Base-by-base conservation (phyloP, 2,888 invertebrate species). In the Flexamia atlantica region DNA sequence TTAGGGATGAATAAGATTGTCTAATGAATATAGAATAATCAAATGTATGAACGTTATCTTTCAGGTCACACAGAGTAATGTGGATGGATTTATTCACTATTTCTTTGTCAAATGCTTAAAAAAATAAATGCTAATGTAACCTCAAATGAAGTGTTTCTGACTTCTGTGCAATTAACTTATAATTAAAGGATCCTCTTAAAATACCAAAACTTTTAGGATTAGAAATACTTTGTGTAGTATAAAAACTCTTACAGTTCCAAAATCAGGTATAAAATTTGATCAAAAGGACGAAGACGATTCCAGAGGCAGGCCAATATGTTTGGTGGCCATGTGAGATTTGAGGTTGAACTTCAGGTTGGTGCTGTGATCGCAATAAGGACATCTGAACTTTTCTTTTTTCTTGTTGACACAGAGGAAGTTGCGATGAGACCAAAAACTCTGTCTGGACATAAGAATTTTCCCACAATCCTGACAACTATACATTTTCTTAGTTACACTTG, bases 271-370 rank as follows among this genome's bases (percentile, higher is more conserved):
- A 12, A 46, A 17, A 17, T 17, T 9, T 2, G n/a, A 46, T 17
- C 17, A 46, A 46, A 46, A 3, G 23, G 23, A 23, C 23, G 12
- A 23, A 7, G 20, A 12, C 4, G 57, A 23, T 57, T 0, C 17
- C 30, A 28, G 14, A 2, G 17, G 14, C 14, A 28, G 7, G 2
- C 12, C 28, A 28, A 30, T 1, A 40, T 81, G 81, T 23, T 68
- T 36, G 23, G 46, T 70, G 17, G 20, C 30, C 23, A 72, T 23
- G 30, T 82, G 82, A 14, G 50, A 0, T 32, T 50, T 70, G 20
- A 86, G 81, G 17, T 85, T 85, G 30, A 84, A 84, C 81, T 87
- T 87, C 36, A 85, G 84, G 10, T 84, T 85, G 50, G 86, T 85
- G 17, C 46, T 72, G 28, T 70, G 50, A 2, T 30, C n/a, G 42